Conservation (phyloP, 2,113 vertebrate species). For the Varanus komodoensis region DNA sequence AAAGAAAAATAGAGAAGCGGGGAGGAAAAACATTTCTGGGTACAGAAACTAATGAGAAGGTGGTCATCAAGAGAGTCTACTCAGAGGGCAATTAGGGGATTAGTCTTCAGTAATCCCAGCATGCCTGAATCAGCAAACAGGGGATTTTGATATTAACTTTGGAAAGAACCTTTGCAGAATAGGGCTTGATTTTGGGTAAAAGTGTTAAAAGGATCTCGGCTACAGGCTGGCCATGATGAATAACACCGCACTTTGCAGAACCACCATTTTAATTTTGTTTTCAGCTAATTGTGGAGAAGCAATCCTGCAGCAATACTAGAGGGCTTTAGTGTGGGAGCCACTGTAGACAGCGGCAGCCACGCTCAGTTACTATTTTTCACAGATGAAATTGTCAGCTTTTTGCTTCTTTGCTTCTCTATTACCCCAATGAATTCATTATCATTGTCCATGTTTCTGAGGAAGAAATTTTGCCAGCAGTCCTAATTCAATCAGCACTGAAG, state of each 20-base stretch:
- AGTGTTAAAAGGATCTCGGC: background rate
- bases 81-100: background rate
- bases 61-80: background rate
- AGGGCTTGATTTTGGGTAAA: background rate
- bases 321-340: background rate
- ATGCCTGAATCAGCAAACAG: background rate
- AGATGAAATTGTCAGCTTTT: background rate
- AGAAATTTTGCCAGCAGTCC: conserved; percentile 2
- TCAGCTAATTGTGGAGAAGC: background rate
- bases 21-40: background rate
- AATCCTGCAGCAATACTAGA: background rate
- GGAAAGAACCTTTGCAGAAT: background rate
- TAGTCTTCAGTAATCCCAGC: too few relatives aligned
- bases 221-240: background rate
- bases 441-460: conserved; percentile 2
- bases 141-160: background rate
- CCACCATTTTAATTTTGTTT: background rate
- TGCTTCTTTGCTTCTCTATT: conserved; percentile 12
- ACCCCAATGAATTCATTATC: conserved; percentile 4
- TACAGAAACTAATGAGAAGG: background rate
- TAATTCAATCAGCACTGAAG: conserved; percentile 27
- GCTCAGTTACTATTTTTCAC: background rate
- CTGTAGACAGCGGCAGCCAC: background rate
- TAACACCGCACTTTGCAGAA: background rate
- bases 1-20: background rate